phyloP scores from a whole-genome alignment of 2,888 invertebrate species.

The Diabrotica balteata region DNA sequence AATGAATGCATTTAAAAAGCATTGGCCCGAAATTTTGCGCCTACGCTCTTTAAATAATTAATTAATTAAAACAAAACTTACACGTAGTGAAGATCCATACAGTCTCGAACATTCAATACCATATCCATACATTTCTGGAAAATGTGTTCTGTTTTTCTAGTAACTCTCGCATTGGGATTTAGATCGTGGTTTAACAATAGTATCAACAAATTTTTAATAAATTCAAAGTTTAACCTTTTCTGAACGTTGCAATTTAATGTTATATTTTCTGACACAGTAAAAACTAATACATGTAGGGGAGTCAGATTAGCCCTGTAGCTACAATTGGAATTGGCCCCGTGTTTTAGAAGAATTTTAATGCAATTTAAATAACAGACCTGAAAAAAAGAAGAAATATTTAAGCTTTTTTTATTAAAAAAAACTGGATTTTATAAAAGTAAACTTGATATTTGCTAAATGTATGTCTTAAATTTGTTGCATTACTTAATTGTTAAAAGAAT shows the following conservation, averaged over 20 bases:
- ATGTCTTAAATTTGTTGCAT: too few species aligned
- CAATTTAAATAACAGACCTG: constrained; percentile 76
- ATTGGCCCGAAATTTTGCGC: too few species aligned
- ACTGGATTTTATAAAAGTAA: too few species aligned
- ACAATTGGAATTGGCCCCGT: constrained; percentile 78
- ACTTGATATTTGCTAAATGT: too few species aligned
- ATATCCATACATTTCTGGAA: constrained; percentile 74
- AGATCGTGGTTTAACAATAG: constrained; percentile 72
- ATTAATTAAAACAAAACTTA: constrained; percentile 9
- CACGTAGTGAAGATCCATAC: constrained; percentile 72
- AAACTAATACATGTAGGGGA: constrained; percentile 73
- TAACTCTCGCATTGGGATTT: constrained; percentile 68
- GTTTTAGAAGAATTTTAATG: constrained; percentile 71
- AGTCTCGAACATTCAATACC: constrained; percentile 72
- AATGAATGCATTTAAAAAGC: too few species aligned
- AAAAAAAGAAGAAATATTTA: background rate
- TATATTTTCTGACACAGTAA: constrained; percentile 75
- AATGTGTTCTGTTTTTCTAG: constrained; percentile 72
- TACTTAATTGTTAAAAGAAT: too few species aligned
- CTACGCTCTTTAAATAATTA: too few species aligned
- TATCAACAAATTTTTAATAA: constrained; percentile 73
- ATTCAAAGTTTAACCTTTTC: constrained; percentile 72
- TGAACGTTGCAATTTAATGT: constrained; percentile 72
- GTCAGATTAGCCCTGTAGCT: constrained; percentile 72
- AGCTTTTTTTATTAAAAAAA: too few species aligned